These are phyloP conservation scores for Drosophila nr. perissopoda DNA, from an alignment of 2,888 invertebrate genomes.

Conservation along the genomic window DNA sequence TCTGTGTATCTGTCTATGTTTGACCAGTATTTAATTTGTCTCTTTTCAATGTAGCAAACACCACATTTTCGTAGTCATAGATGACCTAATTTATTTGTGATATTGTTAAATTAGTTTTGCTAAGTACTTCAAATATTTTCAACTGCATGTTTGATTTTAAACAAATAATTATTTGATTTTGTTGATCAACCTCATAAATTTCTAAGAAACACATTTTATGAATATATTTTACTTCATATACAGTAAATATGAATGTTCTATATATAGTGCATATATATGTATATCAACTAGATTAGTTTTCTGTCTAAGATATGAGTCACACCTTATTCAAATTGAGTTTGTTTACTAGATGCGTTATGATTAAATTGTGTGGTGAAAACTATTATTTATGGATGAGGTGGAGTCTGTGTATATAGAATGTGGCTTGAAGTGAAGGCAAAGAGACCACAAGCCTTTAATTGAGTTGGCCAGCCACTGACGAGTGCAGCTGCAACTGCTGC, in stretches of 20 bases:
- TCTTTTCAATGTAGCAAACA: not conserved
- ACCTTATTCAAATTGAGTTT: not conserved
- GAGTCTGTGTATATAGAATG: not conserved
- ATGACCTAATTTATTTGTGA: not conserved
- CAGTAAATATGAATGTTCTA: not conserved
- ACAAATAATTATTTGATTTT: not conserved
- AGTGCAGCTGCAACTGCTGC: constrained; percentile 22
- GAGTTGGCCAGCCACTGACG: constrained; percentile 39
- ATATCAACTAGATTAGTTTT: not conserved
- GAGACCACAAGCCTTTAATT: constrained; percentile 60
- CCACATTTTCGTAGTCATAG: not conserved
- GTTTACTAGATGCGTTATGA: not conserved
- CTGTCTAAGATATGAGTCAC: not conserved
- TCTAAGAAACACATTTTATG: not conserved
- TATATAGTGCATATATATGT: not conserved
- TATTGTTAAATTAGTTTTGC: constrained; percentile 1
- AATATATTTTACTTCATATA: not conserved
- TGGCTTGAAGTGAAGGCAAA: constrained; percentile 43
- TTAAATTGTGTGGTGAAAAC: constrained; percentile 8
- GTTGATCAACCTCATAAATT: not conserved
- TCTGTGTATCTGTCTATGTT: not conserved
- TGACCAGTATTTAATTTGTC: not conserved
- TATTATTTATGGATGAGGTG: not conserved
- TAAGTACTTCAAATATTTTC: not conserved
- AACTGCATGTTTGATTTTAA: not conserved